phyloP scores from a whole-genome alignment of 2,113 vertebrate genomes.

The Numenius arquata region DNA sequence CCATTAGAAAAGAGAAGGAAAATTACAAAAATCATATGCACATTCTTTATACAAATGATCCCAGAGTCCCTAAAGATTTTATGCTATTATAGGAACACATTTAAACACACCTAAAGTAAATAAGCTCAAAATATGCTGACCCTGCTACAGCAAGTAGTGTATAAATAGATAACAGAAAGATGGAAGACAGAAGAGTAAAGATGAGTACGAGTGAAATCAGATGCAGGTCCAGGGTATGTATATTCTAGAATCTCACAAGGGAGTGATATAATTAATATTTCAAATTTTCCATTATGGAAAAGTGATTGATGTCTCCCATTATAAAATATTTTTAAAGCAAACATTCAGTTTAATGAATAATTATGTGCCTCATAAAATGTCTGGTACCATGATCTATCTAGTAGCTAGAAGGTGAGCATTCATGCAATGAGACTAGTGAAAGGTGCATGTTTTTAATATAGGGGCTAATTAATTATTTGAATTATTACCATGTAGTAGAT shows the following conservation, averaged over 20 bases:
- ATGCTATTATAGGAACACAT: conserved; percentile 47
- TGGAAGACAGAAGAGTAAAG: not conserved
- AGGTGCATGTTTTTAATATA: not conserved
- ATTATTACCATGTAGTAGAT: not conserved
- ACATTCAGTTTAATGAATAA: conserved; percentile 8
- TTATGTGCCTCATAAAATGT: not conserved
- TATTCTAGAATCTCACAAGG: not conserved
- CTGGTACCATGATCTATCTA: not conserved
- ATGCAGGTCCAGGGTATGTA: not conserved
- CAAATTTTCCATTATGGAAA: not conserved
- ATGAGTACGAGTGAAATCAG: not conserved
- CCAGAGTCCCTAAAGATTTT: conserved; percentile 29
- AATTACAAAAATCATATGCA: conserved; percentile 9
- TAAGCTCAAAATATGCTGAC: conserved; percentile 25
- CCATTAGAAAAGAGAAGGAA: conserved; percentile 8
- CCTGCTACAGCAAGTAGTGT: not conserved
- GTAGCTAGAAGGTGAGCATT: not conserved
- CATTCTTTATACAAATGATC: conserved; percentile 44
- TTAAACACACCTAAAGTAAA: conserved; percentile 61
- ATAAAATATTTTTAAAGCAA: conserved; percentile 9
- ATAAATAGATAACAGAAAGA: not conserved
- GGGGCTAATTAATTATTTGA: not conserved
- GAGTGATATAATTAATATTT: not conserved
- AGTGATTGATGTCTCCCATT: not conserved
- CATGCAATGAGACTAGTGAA: not conserved